Base-by-base conservation (phyloP, 1,140 invertebrate genomes). In the Danaus melanippus region DNA sequence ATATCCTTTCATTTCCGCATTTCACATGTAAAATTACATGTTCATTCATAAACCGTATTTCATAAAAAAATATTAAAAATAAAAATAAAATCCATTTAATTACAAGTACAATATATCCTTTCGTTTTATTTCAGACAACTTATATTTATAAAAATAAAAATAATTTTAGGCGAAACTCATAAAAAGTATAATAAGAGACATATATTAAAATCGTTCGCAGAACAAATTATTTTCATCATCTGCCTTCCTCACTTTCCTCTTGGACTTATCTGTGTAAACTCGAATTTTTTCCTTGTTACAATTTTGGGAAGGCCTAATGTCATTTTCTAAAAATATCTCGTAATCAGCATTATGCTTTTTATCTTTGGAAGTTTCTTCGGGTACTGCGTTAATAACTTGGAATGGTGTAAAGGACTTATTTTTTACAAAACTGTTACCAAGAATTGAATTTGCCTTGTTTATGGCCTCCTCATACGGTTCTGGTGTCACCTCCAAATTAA, bases 321-420 rank as follows among this genome's bases (percentile, higher is more conserved):
- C 76, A 52, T 79, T 77, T 65, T 79, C 61, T 10, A 65, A 67
- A n/a, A 67, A 76, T 12, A 73, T 63, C 50, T 82, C 79, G 53
- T 75, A 82, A 50, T 79, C 79, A 44, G 64, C 54, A 50, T 53
- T 45, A 52, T 55, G 17, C 9, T 52, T 10, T 43, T 51, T 39
- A 62, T 64, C 39, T 49, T 62, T 12, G 12, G 11, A 42, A 56
- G 45, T 57, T 51, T 17, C 21, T 32, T 32, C 21, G 21, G 21
- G 21, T 4, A 32, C 21, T 32, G 4, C 21, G 21, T 64, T 68
- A 10, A 54, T 48, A 41, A 45, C 39, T 12, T 66, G 53, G 17
- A 49, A 15, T 12, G 56, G 43, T 12, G 56, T 56, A 12, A 42
- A 51, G 9, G 39, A 45, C 42, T 62, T 61, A 46, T 66, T 61